Percentiles rank a stretch among this genome's conserved stretches.
Evolutionary conservation across 2,113 vertebrate species (phyloP).

Genomic region (Brachyhypopomus gauderio): DNA sequence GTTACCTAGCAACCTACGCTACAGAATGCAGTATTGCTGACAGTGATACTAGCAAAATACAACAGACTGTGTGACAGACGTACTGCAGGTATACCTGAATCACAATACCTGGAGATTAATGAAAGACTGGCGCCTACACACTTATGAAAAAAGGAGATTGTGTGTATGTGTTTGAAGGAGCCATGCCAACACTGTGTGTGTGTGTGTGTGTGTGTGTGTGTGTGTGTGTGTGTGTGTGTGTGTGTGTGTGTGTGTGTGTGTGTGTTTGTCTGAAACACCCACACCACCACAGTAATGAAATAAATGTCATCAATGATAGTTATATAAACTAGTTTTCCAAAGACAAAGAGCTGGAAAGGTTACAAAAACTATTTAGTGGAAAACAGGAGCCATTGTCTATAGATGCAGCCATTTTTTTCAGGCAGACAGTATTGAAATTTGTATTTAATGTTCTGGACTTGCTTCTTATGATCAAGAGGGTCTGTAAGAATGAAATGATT

Average conservation of each 20-base stretch:
- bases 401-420: no score
- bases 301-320: no score
- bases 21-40: neutral
- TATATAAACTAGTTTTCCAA: no score
- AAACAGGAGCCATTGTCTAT: no score
- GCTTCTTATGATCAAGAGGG: neutral
- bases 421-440: no score
- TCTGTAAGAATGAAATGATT: neutral
- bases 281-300: no score
- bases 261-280: neutral
- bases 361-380: no score
- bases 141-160: neutral
- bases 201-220: neutral
- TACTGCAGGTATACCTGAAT: neutral
- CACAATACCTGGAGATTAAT: neutral
- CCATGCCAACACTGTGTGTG: no score
- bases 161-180: neutral
- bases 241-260: neutral
- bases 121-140: neutral
- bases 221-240: neutral
- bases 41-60: neutral
- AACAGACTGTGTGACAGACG: neutral
- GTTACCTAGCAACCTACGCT: neutral
- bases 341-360: no score
- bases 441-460: no score